Base-by-base conservation (phyloP, 2,888 invertebrate species). In the Strigamia maritima region DNA sequence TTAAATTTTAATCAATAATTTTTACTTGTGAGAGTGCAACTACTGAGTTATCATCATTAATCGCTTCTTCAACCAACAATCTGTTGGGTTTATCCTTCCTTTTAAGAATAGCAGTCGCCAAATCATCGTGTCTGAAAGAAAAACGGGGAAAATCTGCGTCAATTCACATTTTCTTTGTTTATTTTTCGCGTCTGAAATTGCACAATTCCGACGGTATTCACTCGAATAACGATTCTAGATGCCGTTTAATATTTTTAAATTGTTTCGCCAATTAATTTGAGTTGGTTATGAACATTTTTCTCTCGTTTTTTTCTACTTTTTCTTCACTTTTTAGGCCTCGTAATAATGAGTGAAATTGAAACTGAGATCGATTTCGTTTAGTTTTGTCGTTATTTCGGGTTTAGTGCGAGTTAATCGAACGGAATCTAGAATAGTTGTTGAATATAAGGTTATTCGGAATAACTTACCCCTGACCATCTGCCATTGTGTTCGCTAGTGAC, bases 31-130 rank as follows among this genome's bases (percentile, higher is more conserved):
- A 97, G 81, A 99, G 88, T 35, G 95, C 93, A 81, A 99, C 97
- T 81, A 99, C 98, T 0, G 98, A 98, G 87, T 99, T 99, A 87
- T 99, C 99, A 90, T 99, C 99, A 87, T 96, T 98, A 83, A 94
- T 92, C 40, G 98, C 96, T 87, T 98, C 98, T 86, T 98, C 99
- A 24, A 99, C 98, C 84, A 99, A 90, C 82, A 99, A 91, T 85
- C 99, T 93, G 88, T 99, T 99, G 82, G 98, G 98, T 86, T 95
- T 94, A 87, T 96, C 95, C 89, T 99, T 99, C 86, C 94, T 95
- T 85, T 95, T 94, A 85, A 99, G 90, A 88, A 99, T 99, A 84
- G 99, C 99, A 84, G 98, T 99, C 81, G 98, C 95, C 88, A 98
- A 90, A 90, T 96, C 95, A 86, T 97, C 95, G 76, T 82, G 81